Base-by-base conservation (phyloP, 2,113 vertebrate genomes). In the Rattus rattus region DNA sequence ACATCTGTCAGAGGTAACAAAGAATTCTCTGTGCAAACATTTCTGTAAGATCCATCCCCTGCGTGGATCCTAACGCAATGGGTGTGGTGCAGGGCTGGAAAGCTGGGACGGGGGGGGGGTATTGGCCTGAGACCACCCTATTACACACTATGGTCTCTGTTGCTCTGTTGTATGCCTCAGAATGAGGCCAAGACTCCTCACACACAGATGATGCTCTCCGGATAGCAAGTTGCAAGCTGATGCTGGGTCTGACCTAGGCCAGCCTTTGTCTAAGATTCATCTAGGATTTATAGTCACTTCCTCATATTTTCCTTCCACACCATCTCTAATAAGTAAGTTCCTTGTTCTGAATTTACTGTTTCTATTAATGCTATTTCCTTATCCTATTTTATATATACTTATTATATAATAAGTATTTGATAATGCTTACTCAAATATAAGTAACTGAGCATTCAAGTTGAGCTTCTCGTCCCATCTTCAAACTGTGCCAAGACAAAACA, bases 1-100 rank as follows among this genome's bases (percentile, higher is more conserved):
- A 67, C n/a, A 16, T 96, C 95, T 95, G 96, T 96, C 97, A 97
- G 93, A 94, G 92, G 91, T 95, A 97, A 97, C 96, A 92, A 97
- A 96, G 97, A 97, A 93, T 94, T 90, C 87, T 93, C 95, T 96
- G 92, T 81, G 90, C 56, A 92, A 96, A 96, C 88, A 93, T 96
- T 96, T 96, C 91, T 96, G 90, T 96, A 88, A 85, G 92, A 89
- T 94, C 95, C 0, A 2, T 87, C 96, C 96, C 92, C 96, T 96
- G 96, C 83, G 20, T 75, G n/a, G 81, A 81, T 87, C 91, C 56
- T 81, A 70, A 80, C 70, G 73, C 83, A 91, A 84, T 67, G 67
- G 73, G 16, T 28, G 33, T 2, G 56, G 85, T 36, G 22, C 43
- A 43, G 63, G n/a, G 67, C 7, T 49, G 73, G 80, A 77, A 17